Evolutionary conservation across 2,888 invertebrate species (phyloP).

Genomic region (Drosophila setosimentum): DNA sequence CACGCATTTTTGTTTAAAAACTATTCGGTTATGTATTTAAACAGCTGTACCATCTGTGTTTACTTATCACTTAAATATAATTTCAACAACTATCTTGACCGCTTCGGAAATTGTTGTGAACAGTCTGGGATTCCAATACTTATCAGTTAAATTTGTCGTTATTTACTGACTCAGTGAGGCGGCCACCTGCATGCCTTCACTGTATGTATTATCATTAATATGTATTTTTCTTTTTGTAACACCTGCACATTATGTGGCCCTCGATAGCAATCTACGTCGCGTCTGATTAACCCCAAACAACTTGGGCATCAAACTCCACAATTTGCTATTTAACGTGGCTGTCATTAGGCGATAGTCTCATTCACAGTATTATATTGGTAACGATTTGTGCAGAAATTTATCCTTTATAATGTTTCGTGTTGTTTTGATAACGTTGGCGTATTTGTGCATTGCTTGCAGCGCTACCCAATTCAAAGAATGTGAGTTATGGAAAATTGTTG

Average conservation of each 20-base stretch:
- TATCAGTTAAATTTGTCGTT: slow-evolving; percentile 64
- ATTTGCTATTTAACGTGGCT: slow-evolving; percentile 62
- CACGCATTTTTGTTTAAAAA: not conserved
- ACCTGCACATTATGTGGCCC: slow-evolving; percentile 56
- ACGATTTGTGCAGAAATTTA: slow-evolving; percentile 1
- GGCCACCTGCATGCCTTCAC: slow-evolving; percentile 52
- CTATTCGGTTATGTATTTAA: slow-evolving; percentile 6
- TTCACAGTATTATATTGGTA: slow-evolving; percentile 51
- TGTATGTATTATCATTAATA: slow-evolving; percentile 34
- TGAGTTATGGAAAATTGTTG: slow-evolving; percentile 40
- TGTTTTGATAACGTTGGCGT: slow-evolving; percentile 45
- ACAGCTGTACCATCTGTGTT: slow-evolving; percentile 42
- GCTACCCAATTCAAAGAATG: slow-evolving; percentile 59
- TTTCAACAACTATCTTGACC: slow-evolving; percentile 25
- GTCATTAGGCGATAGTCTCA: slow-evolving; percentile 44
- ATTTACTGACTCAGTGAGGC: slow-evolving; percentile 45
- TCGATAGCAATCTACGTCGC: slow-evolving; percentile 51
- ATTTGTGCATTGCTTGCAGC: slow-evolving; percentile 25
- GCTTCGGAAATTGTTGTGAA: slow-evolving; percentile 15
- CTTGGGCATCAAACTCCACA: slow-evolving; percentile 49
- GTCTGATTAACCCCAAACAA: slow-evolving; percentile 57
- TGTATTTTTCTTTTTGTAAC: slow-evolving; percentile 39
- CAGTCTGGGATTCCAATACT: slow-evolving; percentile 25
- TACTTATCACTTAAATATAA: slow-evolving; percentile 33
- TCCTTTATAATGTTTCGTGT: slow-evolving; percentile 53